phyloP scores from a whole-genome alignment of 2,113 vertebrate genomes.

The western clawed frog (Xenopus tropicalis) region UCB_Xtro_10.0 CM004448.2:36993501-36994000 shows the following conservation, averaged over 20 bases:
- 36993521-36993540: too few relatives aligned
- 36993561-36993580: background rate
- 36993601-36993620: background rate
- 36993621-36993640: background rate
- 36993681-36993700: background rate
- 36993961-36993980: too few relatives aligned
- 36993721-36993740: background rate
- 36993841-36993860: background rate
- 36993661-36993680: background rate
- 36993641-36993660: background rate
- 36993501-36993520: too few relatives aligned
- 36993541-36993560: background rate
- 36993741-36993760: slow-evolving; percentile 3
- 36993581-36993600: background rate
- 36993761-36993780: background rate
- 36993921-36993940: too few relatives aligned
- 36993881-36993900: slow-evolving; percentile 53
- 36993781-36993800: background rate
- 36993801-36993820: background rate
- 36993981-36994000: too few relatives aligned
- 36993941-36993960: too few relatives aligned
- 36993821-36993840: background rate
- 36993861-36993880: slow-evolving; percentile 13
- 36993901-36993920: slow-evolving; percentile 40
- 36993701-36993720: background rate